Evolutionary conservation across 1,140 invertebrate species (phyloP).

Genomic region (Acromyrmex echinatior): DNA sequence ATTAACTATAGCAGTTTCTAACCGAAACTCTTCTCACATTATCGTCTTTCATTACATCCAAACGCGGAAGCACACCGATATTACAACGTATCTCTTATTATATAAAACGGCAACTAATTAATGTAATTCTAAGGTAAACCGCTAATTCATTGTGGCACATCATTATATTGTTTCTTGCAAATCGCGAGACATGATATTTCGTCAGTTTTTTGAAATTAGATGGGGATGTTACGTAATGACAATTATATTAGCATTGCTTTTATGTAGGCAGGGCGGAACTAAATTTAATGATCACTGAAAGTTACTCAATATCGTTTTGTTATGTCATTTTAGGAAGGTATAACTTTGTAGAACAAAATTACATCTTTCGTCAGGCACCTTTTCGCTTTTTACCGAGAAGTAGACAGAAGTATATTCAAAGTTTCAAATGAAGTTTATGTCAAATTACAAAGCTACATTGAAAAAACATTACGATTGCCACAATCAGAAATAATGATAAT

Average conservation of each 20-base stretch:
- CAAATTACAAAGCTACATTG: neutral
- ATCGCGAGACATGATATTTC: slow-evolving; percentile 9
- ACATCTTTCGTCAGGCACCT: neutral
- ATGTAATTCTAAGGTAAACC: slow-evolving; percentile 21
- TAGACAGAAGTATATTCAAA: neutral
- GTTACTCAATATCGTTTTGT: slow-evolving; percentile 35
- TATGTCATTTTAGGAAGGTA: slow-evolving; percentile 14
- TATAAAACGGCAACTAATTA: slow-evolving; percentile 39
- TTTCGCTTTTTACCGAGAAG: neutral
- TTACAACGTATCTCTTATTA: slow-evolving; percentile 39
- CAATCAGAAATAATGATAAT: no score
- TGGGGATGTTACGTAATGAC: neutral
- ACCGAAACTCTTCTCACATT: slow-evolving; percentile 45
- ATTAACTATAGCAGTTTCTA: neutral
- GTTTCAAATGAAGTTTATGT: neutral
- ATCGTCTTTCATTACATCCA: slow-evolving; percentile 21
- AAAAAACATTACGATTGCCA: no score
- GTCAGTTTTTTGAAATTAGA: neutral
- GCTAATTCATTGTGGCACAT: slow-evolving; percentile 2
- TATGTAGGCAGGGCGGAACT: neutral
- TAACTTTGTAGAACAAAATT: slow-evolving; percentile 38
- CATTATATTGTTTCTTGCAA: slow-evolving; percentile 29
- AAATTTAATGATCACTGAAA: neutral
- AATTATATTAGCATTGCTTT: slow-evolving; percentile 25
- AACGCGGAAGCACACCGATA: slow-evolving; percentile 27